A percentile compares a stretch with the other conserved stretches of the same genome.
phyloP scores from a whole-genome alignment of 2,797 vertebrate genomes.

The Eulemur mongoz region DNA sequence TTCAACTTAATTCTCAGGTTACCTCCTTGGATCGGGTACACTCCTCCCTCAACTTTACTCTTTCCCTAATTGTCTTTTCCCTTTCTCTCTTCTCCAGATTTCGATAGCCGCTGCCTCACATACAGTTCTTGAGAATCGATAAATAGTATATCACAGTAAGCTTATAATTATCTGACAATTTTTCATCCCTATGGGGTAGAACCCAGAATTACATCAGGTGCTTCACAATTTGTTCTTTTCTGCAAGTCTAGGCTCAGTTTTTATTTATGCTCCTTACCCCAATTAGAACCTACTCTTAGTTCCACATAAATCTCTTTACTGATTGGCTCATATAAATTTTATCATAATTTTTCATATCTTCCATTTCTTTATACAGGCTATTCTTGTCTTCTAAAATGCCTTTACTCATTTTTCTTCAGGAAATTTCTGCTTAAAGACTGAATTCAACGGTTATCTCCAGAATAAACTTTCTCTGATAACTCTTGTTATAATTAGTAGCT shows the following conservation, averaged over 20 bases:
- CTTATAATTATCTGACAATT: background rate
- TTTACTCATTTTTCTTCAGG: background rate
- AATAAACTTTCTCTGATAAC: background rate
- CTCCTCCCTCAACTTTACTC: background rate
- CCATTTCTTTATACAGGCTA: background rate
- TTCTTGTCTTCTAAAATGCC: background rate
- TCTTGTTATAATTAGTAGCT: background rate
- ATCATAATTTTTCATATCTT: background rate
- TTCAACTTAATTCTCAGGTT: background rate
- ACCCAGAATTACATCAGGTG: background rate
- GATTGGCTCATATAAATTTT: background rate
- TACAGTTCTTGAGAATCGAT: background rate
- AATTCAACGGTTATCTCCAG: background rate
- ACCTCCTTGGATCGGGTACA: background rate
- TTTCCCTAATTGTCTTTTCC: background rate
- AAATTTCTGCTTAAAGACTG: background rate
- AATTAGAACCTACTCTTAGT: background rate
- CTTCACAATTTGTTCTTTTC: background rate
- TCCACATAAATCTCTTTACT: background rate
- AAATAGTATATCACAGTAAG: background rate
- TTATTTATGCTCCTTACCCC: background rate
- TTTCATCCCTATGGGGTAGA: background rate
- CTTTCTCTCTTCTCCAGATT: background rate
- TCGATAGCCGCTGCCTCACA: background rate
- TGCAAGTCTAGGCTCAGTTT: background rate